These are phyloP conservation scores for Anaspis maculata DNA, from an alignment of 2,888 invertebrate species.

Conservation along the genomic window DNA sequence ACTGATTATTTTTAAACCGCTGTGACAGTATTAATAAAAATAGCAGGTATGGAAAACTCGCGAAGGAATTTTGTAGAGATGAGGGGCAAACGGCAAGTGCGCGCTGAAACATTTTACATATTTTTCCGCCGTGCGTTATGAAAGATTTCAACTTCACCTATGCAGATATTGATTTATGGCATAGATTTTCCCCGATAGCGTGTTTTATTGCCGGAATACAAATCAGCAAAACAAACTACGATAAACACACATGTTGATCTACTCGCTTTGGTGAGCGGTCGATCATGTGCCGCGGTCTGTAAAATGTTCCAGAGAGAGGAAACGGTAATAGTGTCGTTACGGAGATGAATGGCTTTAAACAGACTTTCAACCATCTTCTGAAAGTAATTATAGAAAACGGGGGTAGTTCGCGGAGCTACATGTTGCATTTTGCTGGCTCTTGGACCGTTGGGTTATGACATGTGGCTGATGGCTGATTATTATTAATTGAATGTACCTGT, in stretches of 20 bases:
- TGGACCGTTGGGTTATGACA: too few relatives aligned
- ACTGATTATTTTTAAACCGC: slow-evolving; percentile 2
- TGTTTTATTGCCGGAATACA: slow-evolving; percentile 17
- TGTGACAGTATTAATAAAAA: too few relatives aligned
- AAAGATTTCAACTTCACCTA: slow-evolving; percentile 3
- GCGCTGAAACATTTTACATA: too few relatives aligned
- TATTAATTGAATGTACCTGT: too few relatives aligned
- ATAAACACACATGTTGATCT: slow-evolving; percentile 19
- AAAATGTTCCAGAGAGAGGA: slow-evolving; percentile 15
- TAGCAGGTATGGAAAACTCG: too few relatives aligned
- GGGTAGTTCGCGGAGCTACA: too few relatives aligned
- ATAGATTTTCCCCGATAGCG: slow-evolving; percentile 11
- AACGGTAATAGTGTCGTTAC: slow-evolving; percentile 15
- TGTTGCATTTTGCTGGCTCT: too few relatives aligned
- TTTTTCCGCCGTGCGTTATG: too few relatives aligned
- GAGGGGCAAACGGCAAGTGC: too few relatives aligned
- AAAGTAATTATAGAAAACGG: too few relatives aligned
- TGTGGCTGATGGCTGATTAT: too few relatives aligned
- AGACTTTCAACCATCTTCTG: not conserved
- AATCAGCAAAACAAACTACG: slow-evolving; percentile 16
- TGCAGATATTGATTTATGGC: slow-evolving; percentile 13
- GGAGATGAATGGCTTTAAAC: slow-evolving; percentile 12
- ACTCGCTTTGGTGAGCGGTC: slow-evolving; percentile 13
- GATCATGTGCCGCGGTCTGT: slow-evolving; percentile 14
- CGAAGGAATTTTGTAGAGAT: slow-evolving; percentile 9